Base-by-base conservation (phyloP, 2,888 invertebrate genomes). In the Hypomecis punctinalis region DNA sequence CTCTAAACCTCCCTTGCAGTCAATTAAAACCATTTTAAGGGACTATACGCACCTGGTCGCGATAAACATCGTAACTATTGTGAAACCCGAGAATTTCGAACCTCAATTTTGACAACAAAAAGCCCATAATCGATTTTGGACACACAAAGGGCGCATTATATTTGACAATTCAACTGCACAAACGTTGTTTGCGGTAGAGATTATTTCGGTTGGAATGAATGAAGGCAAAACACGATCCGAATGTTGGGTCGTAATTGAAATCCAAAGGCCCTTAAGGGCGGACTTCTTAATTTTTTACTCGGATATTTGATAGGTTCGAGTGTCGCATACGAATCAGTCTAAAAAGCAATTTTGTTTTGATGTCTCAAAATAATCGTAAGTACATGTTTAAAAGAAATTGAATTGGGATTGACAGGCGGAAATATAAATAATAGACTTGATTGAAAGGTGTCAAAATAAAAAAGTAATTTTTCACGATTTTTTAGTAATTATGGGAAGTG, bases 81-180 rank as follows among this genome's bases (percentile, higher is more conserved):
- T 89, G 88, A 78, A 88, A 90, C 86, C 82, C 84, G 89, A 91
- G 93, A 93, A 88, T 86, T 88, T 86, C 80, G 85, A 91, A 85
- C 91, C 91, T 89, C 91, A 90, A 91, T 91, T 92, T 91, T 91
- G 91, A 92, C 91, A 92, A 91, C 93, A 92, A 92, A 93, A 92
- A 92, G 91, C 86, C 88, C 83, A 86, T 92, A 93, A 93, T 93
- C 93, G 93, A 92, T 92, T 93, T 91, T 88, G 78, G 84, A 82
- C 79, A 72, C 80, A 91, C 91, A 93, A 92, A 90, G 83, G 83
- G 74, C 72, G 88, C 82, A 90, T 92, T 92, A 90, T 93, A 89
- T 91, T 89, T 93, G 90, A 89, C 91, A 90, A 91, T 90, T 90
- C 91, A 87, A 88, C 90, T 91, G 91, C 86, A 88, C 84, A 84